Percentiles rank a stretch among this genome's conserved stretches.
These are phyloP conservation scores for Ranitomeya imitator DNA, from an alignment of 2,113 vertebrate species.

Conservation along the genomic window DNA sequence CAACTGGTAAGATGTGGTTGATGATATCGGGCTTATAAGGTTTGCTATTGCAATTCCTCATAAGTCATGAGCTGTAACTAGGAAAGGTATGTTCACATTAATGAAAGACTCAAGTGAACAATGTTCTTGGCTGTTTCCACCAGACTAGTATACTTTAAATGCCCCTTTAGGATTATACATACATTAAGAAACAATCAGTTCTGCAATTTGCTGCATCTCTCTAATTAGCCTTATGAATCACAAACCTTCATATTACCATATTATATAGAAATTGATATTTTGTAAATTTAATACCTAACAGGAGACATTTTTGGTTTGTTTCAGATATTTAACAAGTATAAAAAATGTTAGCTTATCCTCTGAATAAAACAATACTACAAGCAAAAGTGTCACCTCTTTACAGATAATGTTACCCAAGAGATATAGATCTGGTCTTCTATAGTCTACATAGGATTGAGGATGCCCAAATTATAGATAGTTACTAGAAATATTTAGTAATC, in stretches of 20 bases:
- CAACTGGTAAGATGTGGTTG: too few species aligned
- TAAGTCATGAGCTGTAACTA: too few species aligned
- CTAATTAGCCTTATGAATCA: not conserved
- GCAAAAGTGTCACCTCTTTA: not conserved
- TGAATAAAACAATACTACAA: not conserved
- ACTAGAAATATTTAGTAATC: not conserved
- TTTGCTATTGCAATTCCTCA: too few species aligned
- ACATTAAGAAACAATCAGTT: not conserved
- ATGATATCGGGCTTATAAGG: too few species aligned
- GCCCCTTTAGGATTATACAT: not conserved
- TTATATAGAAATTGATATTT: conserved; percentile 20
- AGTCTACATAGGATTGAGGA: not conserved
- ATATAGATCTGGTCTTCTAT: not conserved
- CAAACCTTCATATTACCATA: not conserved
- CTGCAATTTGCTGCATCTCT: not conserved
- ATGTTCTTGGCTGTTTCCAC: too few species aligned
- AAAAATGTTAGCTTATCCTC: conserved; percentile 37
- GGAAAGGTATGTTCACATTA: too few species aligned
- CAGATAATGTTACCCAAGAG: conserved; percentile 7
- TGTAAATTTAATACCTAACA: not conserved
- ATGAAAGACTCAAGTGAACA: too few species aligned
- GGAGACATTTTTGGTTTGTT: not conserved
- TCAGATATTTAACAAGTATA: conserved; percentile 20
- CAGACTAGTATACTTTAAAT: not conserved
- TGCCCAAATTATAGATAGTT: not conserved